phyloP scores from a whole-genome alignment of 2,888 invertebrate genomes.

The Mimas tiliae region DNA sequence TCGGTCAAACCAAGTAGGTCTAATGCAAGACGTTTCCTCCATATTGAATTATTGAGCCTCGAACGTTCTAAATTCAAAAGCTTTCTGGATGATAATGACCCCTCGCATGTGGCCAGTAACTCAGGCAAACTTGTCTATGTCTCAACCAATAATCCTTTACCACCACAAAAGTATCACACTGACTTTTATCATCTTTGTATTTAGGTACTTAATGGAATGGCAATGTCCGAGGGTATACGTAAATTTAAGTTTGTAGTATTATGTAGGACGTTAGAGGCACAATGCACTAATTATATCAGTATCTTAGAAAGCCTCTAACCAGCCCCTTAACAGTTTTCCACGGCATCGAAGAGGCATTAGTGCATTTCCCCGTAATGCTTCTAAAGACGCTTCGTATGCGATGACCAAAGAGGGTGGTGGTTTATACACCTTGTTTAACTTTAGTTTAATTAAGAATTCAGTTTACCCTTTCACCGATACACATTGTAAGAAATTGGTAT shows the following conservation, averaged over 20 bases:
- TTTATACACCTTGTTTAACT: slow-evolving; percentile 44
- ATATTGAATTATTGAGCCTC: slow-evolving; percentile 68
- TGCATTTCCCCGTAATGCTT: slow-evolving; percentile 82
- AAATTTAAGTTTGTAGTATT: slow-evolving; percentile 43
- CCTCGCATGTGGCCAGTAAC: slow-evolving; percentile 70
- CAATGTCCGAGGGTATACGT: slow-evolving; percentile 28
- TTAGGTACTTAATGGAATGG: slow-evolving; percentile 45
- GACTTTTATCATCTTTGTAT: slow-evolving; percentile 28
- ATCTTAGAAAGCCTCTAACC: slow-evolving; percentile 83
- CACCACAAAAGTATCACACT: not conserved
- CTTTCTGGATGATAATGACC: slow-evolving; percentile 74
- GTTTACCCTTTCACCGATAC: not conserved
- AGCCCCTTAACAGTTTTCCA: slow-evolving; percentile 84
- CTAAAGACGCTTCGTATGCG: slow-evolving; percentile 77
- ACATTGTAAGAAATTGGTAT: not conserved
- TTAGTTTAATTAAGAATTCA: slow-evolving; percentile 18
- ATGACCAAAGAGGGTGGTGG: slow-evolving; percentile 66
- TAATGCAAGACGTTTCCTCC: slow-evolving; percentile 50
- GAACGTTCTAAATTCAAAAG: slow-evolving; percentile 65
- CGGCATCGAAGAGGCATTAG: slow-evolving; percentile 79
- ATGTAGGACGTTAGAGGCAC: slow-evolving; percentile 71
- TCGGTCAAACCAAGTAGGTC: slow-evolving; percentile 44
- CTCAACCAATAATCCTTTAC: slow-evolving; percentile 43
- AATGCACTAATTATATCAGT: slow-evolving; percentile 83
- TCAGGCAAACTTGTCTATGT: slow-evolving; percentile 67